phyloP scores from a whole-genome alignment of 2,797 vertebrate genomes.

The Scolopax bukidnonensis region DNA sequence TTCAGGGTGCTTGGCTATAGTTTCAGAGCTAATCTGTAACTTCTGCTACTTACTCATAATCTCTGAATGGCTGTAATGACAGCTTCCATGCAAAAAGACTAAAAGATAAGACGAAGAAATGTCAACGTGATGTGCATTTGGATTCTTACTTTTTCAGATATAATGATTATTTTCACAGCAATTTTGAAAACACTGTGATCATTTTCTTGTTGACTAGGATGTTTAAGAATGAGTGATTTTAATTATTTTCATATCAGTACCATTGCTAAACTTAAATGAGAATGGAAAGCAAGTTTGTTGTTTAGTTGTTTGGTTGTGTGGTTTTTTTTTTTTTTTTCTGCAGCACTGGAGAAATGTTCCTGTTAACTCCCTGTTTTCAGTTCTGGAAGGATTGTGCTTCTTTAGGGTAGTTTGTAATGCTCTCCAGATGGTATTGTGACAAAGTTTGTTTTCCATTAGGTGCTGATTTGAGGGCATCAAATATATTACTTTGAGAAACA shows the following conservation, averaged over 20 bases:
- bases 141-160: not conserved
- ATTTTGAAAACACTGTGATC: not conserved
- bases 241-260: not conserved
- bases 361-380: not conserved
- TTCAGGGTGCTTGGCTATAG: not conserved
- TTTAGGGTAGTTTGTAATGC: not conserved
- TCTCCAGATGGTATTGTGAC: slow-evolving; percentile 12
- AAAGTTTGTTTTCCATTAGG: slow-evolving; percentile 18
- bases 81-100: not conserved
- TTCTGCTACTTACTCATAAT: not conserved
- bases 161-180: not conserved
- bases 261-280: not conserved
- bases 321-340: accelerated
- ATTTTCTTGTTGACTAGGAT: not conserved
- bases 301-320: not conserved
- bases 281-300: not conserved
- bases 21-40: not conserved
- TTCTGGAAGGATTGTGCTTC: not conserved
- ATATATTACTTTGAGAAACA: not conserved
- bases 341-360: not conserved
- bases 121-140: not conserved
- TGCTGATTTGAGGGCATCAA: not conserved
- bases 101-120: not conserved
- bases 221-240: not conserved
- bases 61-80: not conserved